Base-by-base conservation (phyloP, 1,140 invertebrate species). In the Drosophila chauvacae region DNA sequence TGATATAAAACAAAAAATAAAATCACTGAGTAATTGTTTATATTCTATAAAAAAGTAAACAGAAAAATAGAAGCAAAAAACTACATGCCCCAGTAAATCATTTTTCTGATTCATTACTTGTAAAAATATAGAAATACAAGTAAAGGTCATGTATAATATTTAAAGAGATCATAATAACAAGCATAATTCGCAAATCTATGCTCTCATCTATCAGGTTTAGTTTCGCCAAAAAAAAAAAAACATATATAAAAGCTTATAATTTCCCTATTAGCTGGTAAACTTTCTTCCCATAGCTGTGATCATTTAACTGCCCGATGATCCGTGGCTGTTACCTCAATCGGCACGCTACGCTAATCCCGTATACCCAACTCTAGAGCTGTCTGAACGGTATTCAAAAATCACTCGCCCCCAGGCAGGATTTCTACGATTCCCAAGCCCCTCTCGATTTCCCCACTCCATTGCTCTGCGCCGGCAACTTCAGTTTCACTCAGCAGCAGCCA, bases 401-500 rank as follows among this genome's bases (percentile, higher is more conserved):
- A 78, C 76, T 77, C 74, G 76, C 60, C 76, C 57, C 65, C 50
- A 39, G 74, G 65, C 76, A 64, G 66, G 71, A 71, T 72, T 72
- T 72, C 68, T 50, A 71, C 66, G 20, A 72, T 71, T 30, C 42
- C 50, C 28, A 41, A 26, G 6, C 39, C 48, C 28, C 48, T 9
- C 41, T 48, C 30, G 51, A 55, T 55, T 55, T 35, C 13, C 47
- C 61, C 60, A 35, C 14, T 18, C 48, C 68, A 66, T 30, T 33
- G 47, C 28, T 30, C 37, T n/a, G 23, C 30, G 23, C 30, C 47
- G 39, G 63, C 74, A 77, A 77, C 74, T 77, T 77, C 75, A 76
- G 75, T 62, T 78, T 78, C 75, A 77, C 75, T 78, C 75, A 71
- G 50, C 73, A 73, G 70, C 60, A 55, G 60, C 65, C 64, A 81